Evolutionary conservation across 2,888 invertebrate species (phyloP), one percentile per base, ranked within the genome.

Genomic region (Ormyrus nitidulus): DNA sequence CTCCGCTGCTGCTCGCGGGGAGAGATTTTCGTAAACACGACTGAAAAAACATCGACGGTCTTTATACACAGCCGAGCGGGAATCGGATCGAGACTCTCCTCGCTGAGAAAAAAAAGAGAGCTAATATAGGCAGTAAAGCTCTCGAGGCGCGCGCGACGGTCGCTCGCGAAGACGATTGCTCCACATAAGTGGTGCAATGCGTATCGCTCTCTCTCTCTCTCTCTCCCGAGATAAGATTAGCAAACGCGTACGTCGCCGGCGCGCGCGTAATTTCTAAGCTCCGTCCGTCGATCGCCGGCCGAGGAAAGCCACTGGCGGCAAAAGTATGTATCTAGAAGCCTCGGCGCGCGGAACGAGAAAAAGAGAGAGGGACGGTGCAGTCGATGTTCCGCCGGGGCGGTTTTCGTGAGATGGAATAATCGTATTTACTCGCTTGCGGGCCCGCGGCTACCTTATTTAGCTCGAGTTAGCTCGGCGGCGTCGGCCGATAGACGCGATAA

Each of bases 141-240:
- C 6, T 49, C 49, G 54, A 49, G 48, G 66, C 9, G 66, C 66
- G 19, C 58, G 58, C 59, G 58, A 11, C 9, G 61, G 46, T 10
- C 10, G 66, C 34, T 66, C 53, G 54, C 54, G 82, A 56, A 13
- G 66, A 74, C 19, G 81, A 34, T 34, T 34, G 34, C 34, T 34
- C 34, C 34, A 34, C 34, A 34, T 34, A 34, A 34, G 34, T 34
- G 34, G 34, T 34, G 34, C 34, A 34, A 34, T 34, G 34, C 34
- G 34, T 34, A 34, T 66, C 10, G 54, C 69, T 68, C 58, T 74
- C 75, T 77, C 81, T 82, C 76, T 71, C 56, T 74, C 66, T 49
- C 64, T 74, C 51, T 71, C 79, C 56, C 74, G 53, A 59, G 34
- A 34, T 34, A 34, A 34, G 34, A 34, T 34, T 34, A 34, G 34